These are phyloP conservation scores for Drosophila conformis DNA, from an alignment of 2,888 invertebrate species.

Conservation along the genomic window DNA sequence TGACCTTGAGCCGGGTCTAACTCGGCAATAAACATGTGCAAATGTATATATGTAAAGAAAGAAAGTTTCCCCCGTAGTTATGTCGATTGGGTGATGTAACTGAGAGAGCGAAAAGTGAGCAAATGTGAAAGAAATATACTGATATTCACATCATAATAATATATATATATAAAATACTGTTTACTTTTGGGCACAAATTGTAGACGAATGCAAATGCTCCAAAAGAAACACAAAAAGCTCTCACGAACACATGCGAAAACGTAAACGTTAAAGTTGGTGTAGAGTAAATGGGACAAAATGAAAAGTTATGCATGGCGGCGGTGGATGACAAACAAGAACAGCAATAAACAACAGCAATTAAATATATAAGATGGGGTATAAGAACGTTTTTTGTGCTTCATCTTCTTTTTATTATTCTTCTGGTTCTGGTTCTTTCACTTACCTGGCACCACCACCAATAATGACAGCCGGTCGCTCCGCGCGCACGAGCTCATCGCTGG, in stretches of 20 bases:
- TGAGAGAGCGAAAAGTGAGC: conserved; percentile 38
- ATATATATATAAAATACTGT: conserved; percentile 13
- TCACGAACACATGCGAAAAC: conserved; percentile 63
- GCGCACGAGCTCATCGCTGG: conserved; percentile 82
- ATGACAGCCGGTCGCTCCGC: conserved; percentile 82
- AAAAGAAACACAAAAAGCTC: conserved; percentile 56
- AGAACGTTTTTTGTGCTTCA: conserved; percentile 14
- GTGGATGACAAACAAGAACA: conserved; percentile 35
- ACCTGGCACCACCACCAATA: conserved; percentile 84
- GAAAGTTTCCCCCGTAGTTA: conserved; percentile 43
- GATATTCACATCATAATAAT: conserved; percentile 13
- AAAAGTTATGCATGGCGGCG: conserved; percentile 16
- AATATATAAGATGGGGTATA: conserved; percentile 16
- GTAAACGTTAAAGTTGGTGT: conserved; percentile 48
- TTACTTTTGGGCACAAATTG: conserved; percentile 29
- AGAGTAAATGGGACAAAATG: conserved; percentile 3
- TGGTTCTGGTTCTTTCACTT: conserved; percentile 64
- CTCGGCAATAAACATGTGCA: conserved; percentile 28
- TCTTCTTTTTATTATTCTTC: not conserved
- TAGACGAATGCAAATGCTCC: conserved; percentile 45
- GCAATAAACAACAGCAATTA: conserved; percentile 34
- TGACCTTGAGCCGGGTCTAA: conserved; percentile 66
- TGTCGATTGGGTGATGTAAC: conserved; percentile 50
- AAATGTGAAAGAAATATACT: conserved; percentile 19
- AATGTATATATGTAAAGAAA: conserved; percentile 14